phyloP scores from a whole-genome alignment of 2,113 vertebrate species.

The Odocoileus hemionus region DNA sequence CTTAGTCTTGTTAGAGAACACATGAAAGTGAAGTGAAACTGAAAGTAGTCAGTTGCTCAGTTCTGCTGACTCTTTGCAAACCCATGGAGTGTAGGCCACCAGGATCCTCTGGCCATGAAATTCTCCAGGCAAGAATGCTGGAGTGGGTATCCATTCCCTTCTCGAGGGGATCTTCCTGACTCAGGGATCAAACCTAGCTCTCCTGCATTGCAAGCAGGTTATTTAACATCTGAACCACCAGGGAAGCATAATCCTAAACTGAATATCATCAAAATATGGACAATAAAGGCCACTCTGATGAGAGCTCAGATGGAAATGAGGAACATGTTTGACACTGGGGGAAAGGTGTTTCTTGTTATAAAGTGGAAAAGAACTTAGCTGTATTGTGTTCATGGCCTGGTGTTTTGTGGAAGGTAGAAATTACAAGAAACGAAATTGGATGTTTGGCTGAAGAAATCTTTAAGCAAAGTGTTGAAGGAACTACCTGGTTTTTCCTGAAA shows the following conservation, averaged over 20 bases:
- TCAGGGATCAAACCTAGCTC: not conserved
- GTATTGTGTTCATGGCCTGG: not conserved
- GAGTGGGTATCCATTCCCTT: not conserved
- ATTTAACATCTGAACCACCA: not conserved
- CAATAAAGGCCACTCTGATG: not conserved
- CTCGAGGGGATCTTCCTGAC: not conserved
- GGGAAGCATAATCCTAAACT: not conserved
- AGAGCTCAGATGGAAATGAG: not conserved
- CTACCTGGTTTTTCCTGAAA: not conserved
- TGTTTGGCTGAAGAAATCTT: not conserved
- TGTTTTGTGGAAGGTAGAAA: not conserved
- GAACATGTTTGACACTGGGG: not conserved
- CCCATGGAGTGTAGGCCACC: not conserved
- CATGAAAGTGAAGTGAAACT: not conserved
- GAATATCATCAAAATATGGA: not conserved
- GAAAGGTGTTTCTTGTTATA: not conserved
- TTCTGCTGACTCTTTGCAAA: not conserved
- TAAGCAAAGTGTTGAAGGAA: not conserved
- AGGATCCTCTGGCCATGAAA: not conserved
- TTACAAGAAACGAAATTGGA: not conserved
- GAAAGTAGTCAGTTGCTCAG: not conserved
- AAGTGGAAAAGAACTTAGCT: not conserved
- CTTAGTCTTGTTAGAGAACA: not conserved
- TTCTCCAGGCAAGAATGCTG: not conserved
- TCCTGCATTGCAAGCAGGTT: not conserved